Evolutionary conservation across 1,140 invertebrate species (phyloP).

Genomic region (Brachionus paranguensis): DNA sequence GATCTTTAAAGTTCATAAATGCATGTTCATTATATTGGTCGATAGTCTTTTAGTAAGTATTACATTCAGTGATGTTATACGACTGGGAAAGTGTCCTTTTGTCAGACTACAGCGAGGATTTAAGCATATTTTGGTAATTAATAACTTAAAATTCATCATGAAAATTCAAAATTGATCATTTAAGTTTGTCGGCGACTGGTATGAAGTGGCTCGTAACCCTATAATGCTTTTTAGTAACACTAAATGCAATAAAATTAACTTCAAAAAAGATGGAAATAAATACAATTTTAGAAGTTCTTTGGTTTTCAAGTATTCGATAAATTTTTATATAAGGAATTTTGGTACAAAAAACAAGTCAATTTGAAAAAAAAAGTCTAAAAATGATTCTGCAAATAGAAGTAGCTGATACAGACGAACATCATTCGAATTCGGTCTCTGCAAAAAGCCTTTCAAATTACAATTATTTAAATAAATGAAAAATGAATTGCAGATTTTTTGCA

Average conservation of each 20-base stretch:
- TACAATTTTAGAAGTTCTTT: constrained; percentile 1
- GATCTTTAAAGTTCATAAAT: background rate
- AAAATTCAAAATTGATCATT: background rate
- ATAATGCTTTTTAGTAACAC: constrained; percentile 3
- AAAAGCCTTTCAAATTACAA: too few relatives aligned
- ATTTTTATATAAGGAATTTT: too few relatives aligned
- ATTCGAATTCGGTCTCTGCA: too few relatives aligned
- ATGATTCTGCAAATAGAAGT: too few relatives aligned
- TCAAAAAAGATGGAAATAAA: background rate
- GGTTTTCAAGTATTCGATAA: constrained; percentile 6
- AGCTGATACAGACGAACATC: too few relatives aligned
- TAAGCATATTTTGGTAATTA: background rate
- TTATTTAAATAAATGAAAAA: too few relatives aligned
- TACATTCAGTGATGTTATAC: constrained; percentile 2
- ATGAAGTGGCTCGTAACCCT: background rate
- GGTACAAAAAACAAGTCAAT: too few relatives aligned
- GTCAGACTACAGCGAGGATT: constrained; percentile 23
- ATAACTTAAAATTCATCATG: background rate
- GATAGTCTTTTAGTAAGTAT: background rate
- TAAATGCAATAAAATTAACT: constrained; percentile 31
- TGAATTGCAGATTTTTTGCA: too few relatives aligned
- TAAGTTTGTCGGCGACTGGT: constrained; percentile 36
- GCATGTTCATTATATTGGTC: background rate
- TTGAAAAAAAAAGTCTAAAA: too few relatives aligned
- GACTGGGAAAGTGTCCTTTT: constrained; percentile 24